Evolutionary conservation across 1,140 invertebrate genomes (phyloP), one percentile per base, ranked within the genome.

Genomic region (Probaryconus sp.): DNA sequence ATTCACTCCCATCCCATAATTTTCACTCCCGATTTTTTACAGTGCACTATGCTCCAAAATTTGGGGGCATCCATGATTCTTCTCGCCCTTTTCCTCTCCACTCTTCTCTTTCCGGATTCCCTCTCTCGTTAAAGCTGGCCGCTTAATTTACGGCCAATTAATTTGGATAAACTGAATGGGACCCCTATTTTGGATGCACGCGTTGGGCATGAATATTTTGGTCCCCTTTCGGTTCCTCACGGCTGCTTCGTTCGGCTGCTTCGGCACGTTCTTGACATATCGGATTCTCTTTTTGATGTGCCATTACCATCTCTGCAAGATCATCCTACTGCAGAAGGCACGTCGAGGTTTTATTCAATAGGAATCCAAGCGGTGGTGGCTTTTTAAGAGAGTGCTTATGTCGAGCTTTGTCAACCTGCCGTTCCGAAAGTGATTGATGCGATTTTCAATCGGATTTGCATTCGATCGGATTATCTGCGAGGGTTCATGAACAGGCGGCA

Each of bases 81-180:
- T 40, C 33, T 13, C 50, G 30, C n/a, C 17, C 48, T 31, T 55
- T 28, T 21, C 56, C 24, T 10, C 17, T 18, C 55, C 45, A 26
- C 69, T 35, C 20, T 55, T 37, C 20, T 35, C 37, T 13, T 50
- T 67, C 26, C 56, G 67, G 51, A 72, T 73, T 56, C 64, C 58
- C 55, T 56, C 76, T 69, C 68, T 78, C 79, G 63, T 79, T 79
- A 77, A 53, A 78, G 58, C 64, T 71, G 40, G 71, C 78, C 77
- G 79, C 81, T 85, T 88, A 88, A 88, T 88, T 87, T 88, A 87
- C 84, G 86, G 84, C 85, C 85, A 88, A 88, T 88, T 88, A 88
- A 88, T 87, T 88, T 87, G 86, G 86, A 86, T 88, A 87, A 87
- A 85, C 81, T 82, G 82, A 87, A 85, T 80, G 80, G 81, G 79